phyloP scores from a whole-genome alignment of 2,888 invertebrate genomes.

The Ditylenchus weischeri region DNA sequence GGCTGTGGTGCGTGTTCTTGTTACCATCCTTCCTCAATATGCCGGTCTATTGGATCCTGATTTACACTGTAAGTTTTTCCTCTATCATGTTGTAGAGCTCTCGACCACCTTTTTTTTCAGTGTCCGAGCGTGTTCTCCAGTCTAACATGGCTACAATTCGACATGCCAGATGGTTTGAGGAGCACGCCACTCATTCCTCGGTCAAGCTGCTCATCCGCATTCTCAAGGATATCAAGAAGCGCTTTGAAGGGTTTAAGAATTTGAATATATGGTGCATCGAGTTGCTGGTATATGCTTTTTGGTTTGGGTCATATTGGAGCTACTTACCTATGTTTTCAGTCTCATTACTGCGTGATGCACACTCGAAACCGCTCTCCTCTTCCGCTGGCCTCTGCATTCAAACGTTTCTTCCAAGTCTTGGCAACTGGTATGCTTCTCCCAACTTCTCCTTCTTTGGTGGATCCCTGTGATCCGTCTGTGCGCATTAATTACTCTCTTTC shows the following conservation, averaged over 20 bases:
- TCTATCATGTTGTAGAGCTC: background rate
- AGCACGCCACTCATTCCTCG: slow-evolving; percentile 86
- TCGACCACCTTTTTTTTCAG: slow-evolving; percentile 50
- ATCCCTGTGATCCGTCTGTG: slow-evolving; percentile 73
- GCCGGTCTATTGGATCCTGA: slow-evolving; percentile 87
- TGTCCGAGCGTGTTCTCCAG: slow-evolving; percentile 73
- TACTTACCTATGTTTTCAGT: slow-evolving; percentile 61
- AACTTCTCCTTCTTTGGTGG: slow-evolving; percentile 69
- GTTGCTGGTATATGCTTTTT: slow-evolving; percentile 67
- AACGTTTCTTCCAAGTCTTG: slow-evolving; percentile 80
- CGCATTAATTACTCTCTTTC: slow-evolving; percentile 31
- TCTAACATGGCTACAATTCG: slow-evolving; percentile 87
- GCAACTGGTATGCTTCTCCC: slow-evolving; percentile 91
- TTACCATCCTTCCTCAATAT: slow-evolving; percentile 90
- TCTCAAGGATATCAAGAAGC: slow-evolving; percentile 81
- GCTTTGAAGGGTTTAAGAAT: slow-evolving; percentile 84
- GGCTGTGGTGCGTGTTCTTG: slow-evolving; percentile 81
- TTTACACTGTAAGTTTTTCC: slow-evolving; percentile 65
- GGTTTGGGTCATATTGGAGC: background rate
- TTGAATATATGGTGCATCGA: slow-evolving; percentile 95
- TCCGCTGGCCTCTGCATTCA: slow-evolving; percentile 84
- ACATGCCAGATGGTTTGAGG: slow-evolving; percentile 96
- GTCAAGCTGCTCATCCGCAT: slow-evolving; percentile 73
- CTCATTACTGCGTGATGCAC: slow-evolving; percentile 84
- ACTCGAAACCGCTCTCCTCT: slow-evolving; percentile 74